Evolutionary conservation across 2,797 vertebrate species (phyloP).

Genomic region (Smutsia temminckii): DNA sequence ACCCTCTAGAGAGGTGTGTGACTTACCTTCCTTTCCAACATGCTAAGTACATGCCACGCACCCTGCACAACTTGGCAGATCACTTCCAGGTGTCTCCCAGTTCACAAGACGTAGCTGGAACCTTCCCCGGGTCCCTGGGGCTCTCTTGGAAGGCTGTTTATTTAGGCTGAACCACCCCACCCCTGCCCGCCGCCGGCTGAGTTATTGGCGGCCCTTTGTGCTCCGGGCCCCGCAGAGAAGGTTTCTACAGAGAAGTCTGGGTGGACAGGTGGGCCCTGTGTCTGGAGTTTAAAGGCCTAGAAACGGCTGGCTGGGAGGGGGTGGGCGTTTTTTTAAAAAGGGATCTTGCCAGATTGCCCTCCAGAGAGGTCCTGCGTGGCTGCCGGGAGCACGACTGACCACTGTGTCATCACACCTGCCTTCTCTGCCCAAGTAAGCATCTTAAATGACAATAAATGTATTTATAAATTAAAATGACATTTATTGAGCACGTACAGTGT

Average conservation of each 20-base stretch:
- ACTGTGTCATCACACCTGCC: neutral
- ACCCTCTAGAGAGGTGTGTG: neutral
- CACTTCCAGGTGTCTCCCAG: neutral
- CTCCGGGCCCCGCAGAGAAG: neutral
- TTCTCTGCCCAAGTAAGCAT: neutral
- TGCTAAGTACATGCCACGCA: too few species aligned
- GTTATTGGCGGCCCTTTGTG: neutral
- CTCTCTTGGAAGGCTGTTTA: neutral
- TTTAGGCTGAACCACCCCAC: neutral
- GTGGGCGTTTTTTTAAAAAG: neutral
- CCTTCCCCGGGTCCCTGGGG: accelerated
- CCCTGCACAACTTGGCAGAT: neutral
- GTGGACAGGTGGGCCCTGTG: accelerated
- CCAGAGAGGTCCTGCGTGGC: neutral
- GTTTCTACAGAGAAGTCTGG: neutral
- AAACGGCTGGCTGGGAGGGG: too few species aligned
- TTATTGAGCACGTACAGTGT: neutral
- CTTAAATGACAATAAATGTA: neutral
- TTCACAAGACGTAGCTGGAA: neutral
- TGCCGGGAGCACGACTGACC: neutral
- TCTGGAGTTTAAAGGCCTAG: neutral
- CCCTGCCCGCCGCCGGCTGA: neutral
- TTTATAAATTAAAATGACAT: neutral
- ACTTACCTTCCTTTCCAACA: accelerated
- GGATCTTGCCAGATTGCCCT: neutral